Conservation (phyloP, 1,140 invertebrate species). For the Apis mellifera region DNA sequence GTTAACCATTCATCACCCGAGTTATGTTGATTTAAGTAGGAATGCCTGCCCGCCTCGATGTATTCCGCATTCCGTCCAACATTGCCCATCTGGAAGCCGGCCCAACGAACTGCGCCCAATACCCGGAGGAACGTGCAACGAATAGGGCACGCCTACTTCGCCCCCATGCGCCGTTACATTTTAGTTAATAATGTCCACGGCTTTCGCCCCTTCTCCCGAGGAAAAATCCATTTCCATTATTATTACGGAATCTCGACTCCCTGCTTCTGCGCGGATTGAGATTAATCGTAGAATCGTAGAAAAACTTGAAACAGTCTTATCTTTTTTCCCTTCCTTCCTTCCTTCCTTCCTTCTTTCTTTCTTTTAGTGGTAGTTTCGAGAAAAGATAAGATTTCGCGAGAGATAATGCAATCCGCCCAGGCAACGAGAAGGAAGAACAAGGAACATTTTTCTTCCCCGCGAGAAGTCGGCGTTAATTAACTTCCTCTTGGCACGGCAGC, state of each 20-base stretch:
- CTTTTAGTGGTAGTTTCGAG: too few species aligned
- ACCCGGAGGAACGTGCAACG: conserved; percentile 59
- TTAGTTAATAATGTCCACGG: conserved; percentile 34
- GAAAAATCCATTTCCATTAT: not conserved
- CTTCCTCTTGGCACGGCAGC: not conserved
- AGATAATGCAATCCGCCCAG: not conserved
- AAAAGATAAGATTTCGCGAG: not conserved
- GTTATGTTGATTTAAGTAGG: conserved; percentile 73
- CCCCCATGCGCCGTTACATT: not conserved
- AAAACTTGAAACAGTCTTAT: too few species aligned
- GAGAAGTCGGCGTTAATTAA: conserved; percentile 36
- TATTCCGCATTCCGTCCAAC: conserved; percentile 64
- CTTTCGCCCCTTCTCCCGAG: too few species aligned
- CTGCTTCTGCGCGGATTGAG: too few species aligned
- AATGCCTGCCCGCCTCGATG: conserved; percentile 59
- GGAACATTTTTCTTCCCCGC: not conserved
- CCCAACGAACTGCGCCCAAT: conserved; percentile 51
- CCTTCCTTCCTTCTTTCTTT: too few species aligned
- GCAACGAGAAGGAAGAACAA: not conserved
- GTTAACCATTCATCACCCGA: conserved; percentile 71
- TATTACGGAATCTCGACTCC: too few species aligned
- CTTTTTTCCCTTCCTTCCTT: too few species aligned
- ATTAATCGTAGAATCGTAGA: too few species aligned
- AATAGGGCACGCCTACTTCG: conserved; percentile 16
- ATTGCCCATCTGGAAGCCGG: conserved; percentile 65